Base-by-base conservation (phyloP, 2,113 vertebrate genomes). In the Lontra canadensis region DNA sequence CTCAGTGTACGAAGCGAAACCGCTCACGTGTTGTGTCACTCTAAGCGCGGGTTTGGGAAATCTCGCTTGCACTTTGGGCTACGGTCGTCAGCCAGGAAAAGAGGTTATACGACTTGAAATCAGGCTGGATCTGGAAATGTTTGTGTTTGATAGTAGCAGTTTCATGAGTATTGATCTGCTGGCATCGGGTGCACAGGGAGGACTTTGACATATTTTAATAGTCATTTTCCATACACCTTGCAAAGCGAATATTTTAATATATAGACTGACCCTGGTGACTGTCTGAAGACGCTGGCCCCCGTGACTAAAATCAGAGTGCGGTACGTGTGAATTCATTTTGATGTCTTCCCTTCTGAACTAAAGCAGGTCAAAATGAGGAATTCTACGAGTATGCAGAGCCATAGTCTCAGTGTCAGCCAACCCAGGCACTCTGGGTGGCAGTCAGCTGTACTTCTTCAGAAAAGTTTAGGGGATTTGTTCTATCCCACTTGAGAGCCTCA, bases 381-480 rank as follows among this genome's bases (percentile, higher is more conserved):
- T 44, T 55, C 9, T 90, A 26, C 74, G 31, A 52, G 26, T 12
- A 39, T 44, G 65, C 73, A 84, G 78, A 90, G 44, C 8, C 23
- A 18, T 2, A 23, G 36, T n/a, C 36, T 85, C 49, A 2, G 44
- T 73, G 74, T 23, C 69, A 39, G 69, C 31, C 42, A 18, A 29
- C 71, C 29, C 63, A 1, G 95, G 94, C 63, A 2, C 67, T 10
- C 86, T 83, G 12, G 80, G 20, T 80, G 94, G 74, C 95, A 82
- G 84, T 57, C 63, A 87, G 21, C 87, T 91, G 90, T 91, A 92
- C 83, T 95, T 9, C 55, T 95, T 9, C 49, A 76, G 91, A 23
- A 98, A 98, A 98, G 97, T 98, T 98, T 13, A 47, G 93, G 92
- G 90, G 92, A 98, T 98, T 96, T 88, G 90, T 97, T 98, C 65